Percentiles rank a stretch among this genome's conserved stretches.
phyloP scores from a whole-genome alignment of 2,797 vertebrate genomes.

The Delichon dasypus region DNA sequence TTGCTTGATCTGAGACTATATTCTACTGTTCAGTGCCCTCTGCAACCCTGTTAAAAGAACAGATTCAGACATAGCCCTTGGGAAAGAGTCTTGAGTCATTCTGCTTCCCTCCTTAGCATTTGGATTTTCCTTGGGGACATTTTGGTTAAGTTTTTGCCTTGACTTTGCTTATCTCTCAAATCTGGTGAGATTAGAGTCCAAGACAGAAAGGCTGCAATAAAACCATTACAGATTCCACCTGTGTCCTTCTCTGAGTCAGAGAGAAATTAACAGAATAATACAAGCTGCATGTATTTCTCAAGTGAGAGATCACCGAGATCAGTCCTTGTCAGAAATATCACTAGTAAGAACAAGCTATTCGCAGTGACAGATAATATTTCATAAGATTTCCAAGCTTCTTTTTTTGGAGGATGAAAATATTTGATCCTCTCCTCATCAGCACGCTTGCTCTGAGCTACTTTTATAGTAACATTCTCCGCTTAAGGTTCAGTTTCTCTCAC shows the following conservation, averaged over 20 bases:
- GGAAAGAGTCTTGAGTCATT: slow-evolving; percentile 17
- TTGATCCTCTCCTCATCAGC: slow-evolving; percentile 1
- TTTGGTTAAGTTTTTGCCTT: neutral
- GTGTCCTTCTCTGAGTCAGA: slow-evolving; percentile 38
- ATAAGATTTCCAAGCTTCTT: neutral
- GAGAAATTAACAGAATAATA: slow-evolving; percentile 42
- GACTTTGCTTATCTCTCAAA: slow-evolving; percentile 34
- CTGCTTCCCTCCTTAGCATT: neutral
- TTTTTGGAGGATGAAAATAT: neutral
- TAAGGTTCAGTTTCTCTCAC: neutral
- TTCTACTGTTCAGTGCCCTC: slow-evolving; percentile 7
- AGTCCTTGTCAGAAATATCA: slow-evolving; percentile 24
- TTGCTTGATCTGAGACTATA: slow-evolving; percentile 1
- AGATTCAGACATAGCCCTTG: neutral
- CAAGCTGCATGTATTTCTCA: slow-evolving; percentile 17
- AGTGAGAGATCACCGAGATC: slow-evolving; percentile 31
- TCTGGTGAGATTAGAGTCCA: slow-evolving; percentile 25
- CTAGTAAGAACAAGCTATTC: neutral
- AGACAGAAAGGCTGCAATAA: slow-evolving; percentile 6
- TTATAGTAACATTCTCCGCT: neutral
- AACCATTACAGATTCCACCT: slow-evolving; percentile 26
- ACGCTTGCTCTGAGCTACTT: neutral
- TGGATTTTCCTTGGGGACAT: neutral
- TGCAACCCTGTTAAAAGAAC: neutral
- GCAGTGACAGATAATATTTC: neutral